These are phyloP conservation scores for Heptranchias perlo DNA, from an alignment of 2,113 vertebrate species.

Conservation along the genomic window DNA sequence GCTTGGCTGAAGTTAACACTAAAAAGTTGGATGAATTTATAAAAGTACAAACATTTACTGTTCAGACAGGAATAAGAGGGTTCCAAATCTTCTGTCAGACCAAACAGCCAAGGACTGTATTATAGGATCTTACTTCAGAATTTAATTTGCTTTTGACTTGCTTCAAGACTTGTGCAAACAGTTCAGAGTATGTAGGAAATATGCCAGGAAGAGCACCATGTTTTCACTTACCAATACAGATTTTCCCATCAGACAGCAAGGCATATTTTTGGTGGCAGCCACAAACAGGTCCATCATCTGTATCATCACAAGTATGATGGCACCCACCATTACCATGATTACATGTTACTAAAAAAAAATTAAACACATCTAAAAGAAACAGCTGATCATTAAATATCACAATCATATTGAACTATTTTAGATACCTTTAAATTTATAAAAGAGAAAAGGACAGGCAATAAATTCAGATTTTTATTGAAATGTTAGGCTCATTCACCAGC, in stretches of 20 bases:
- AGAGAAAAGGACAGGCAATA: neutral
- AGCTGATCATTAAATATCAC: neutral
- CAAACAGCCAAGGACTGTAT: neutral
- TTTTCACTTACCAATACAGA: conserved; percentile 81
- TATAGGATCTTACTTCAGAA: neutral
- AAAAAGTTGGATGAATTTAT: neutral
- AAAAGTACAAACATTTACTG: neutral
- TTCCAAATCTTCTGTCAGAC: neutral
- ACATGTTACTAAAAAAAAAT: conserved; percentile 75
- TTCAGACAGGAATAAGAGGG: neutral
- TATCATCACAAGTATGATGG: conserved; percentile 90
- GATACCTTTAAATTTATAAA: neutral
- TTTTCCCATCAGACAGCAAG: conserved; percentile 74
- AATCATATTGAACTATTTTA: neutral
- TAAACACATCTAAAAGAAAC: conserved; percentile 41
- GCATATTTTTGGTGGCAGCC: conserved; percentile 82
- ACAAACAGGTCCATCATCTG: conserved; percentile 76
- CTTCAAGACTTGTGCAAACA: neutral
- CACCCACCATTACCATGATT: conserved; percentile 95
- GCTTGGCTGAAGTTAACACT: neutral
- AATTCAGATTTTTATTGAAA: neutral
- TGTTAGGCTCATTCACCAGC: neutral
- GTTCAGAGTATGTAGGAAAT: neutral
- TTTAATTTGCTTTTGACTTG: neutral
- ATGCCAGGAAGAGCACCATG: neutral